phyloP scores from a whole-genome alignment of 2,888 invertebrate genomes.

The Rotaria socialis region DNA sequence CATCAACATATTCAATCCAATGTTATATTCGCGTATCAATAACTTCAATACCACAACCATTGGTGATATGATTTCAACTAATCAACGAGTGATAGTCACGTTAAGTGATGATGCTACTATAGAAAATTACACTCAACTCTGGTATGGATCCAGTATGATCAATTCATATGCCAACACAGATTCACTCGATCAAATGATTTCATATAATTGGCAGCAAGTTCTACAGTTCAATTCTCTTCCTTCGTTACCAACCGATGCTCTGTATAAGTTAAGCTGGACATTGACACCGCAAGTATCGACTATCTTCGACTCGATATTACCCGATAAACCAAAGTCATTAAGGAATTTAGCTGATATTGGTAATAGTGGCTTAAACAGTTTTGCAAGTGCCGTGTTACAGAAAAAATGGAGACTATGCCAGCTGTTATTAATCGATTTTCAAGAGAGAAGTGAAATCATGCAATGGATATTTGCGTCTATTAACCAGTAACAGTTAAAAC shows the following conservation, averaged over 20 bases:
- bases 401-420: neutral
- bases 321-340: slow-evolving; percentile 7
- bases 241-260: neutral
- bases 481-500: neutral
- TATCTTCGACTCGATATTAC: neutral
- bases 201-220: slow-evolving; percentile 8
- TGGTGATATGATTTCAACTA: slow-evolving; percentile 1
- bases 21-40: neutral
- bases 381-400: neutral
- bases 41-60: neutral
- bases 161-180: slow-evolving; percentile 31
- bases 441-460: neutral
- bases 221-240: slow-evolving; percentile 1
- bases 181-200: neutral
- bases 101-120: slow-evolving; percentile 29
- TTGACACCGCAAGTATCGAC: slow-evolving; percentile 27
- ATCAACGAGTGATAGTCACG: neutral
- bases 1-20: neutral
- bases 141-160: slow-evolving; percentile 27
- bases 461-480: neutral
- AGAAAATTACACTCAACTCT: neutral
- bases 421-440: neutral
- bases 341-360: neutral
- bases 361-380: neutral
- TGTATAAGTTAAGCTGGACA: slow-evolving; percentile 19